Conservation (phyloP, 2,797 vertebrate species). For the Harpagifer antarcticus region DNA sequence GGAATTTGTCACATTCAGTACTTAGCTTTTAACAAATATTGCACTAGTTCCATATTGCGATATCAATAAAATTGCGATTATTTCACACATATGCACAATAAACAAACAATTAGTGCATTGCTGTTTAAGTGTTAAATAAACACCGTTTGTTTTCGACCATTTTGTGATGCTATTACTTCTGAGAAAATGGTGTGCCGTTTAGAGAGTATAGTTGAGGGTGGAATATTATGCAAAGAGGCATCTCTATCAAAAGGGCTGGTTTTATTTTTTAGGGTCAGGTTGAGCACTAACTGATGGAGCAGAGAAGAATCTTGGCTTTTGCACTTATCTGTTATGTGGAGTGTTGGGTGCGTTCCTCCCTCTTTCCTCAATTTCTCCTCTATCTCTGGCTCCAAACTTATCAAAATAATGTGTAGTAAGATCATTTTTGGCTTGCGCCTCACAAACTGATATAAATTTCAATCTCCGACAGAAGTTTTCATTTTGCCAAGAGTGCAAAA, state of each 20-base stretch:
- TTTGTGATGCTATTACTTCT: conserved; percentile 62
- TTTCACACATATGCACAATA: no score
- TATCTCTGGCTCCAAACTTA: conserved; percentile 89
- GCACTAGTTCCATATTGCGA: no score
- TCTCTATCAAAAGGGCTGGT: conserved; percentile 60
- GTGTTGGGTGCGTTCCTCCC: conserved; percentile 82
- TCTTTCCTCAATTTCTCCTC: conserved; percentile 83
- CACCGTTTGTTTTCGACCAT: conserved; percentile 53
- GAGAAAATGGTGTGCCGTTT: conserved; percentile 63
- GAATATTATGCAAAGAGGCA: conserved; percentile 78
- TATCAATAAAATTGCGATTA: no score
- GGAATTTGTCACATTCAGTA: no score
- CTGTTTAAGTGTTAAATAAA: conserved; percentile 45
- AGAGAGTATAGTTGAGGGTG: conserved; percentile 50
- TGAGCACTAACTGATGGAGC: conserved; percentile 77
- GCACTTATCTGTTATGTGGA: conserved; percentile 84
- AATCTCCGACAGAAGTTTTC: conserved; percentile 87
- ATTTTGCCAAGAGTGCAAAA: conserved; percentile 87
- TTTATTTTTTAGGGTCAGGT: conserved; percentile 72
- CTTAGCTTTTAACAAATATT: no score
- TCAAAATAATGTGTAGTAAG: conserved; percentile 88
- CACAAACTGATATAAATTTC: conserved; percentile 89
- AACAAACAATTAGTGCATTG: conserved; percentile 41
- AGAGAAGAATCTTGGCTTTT: conserved; percentile 83
- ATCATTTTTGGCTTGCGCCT: conserved; percentile 85